phyloP scores from a whole-genome alignment of 2,888 invertebrate genomes.

The Cerceris rybyensis region DNA sequence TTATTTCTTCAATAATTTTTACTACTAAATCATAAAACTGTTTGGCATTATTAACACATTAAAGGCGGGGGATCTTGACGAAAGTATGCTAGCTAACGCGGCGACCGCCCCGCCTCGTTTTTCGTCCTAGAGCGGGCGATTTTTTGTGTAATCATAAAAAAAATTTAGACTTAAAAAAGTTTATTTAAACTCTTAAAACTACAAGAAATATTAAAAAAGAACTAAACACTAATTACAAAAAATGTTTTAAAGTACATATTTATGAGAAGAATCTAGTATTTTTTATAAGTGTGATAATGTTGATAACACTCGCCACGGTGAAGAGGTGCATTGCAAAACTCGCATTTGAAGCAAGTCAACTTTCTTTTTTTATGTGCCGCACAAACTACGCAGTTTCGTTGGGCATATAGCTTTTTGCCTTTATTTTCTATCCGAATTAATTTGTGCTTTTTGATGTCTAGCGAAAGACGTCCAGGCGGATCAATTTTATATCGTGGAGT shows the following conservation, averaged over 20 bases:
- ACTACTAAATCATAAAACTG: too few species aligned
- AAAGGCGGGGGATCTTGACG: not conserved
- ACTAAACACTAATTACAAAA: too few species aligned
- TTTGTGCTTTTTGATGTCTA: constrained; percentile 21
- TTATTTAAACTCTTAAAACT: constrained; percentile 8
- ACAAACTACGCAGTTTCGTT: constrained; percentile 15
- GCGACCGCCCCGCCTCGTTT: constrained; percentile 17
- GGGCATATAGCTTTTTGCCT: constrained; percentile 17
- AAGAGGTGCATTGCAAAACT: constrained; percentile 19
- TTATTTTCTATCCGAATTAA: constrained; percentile 19
- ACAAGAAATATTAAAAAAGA: too few species aligned
- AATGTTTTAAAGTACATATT: too few species aligned
- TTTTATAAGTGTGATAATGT: too few species aligned
- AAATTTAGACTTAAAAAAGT: constrained; percentile 25
- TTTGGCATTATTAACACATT: not conserved
- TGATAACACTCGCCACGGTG: not conserved
- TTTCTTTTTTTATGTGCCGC: constrained; percentile 16
- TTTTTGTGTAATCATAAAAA: constrained; percentile 25
- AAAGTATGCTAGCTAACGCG: constrained; percentile 8
- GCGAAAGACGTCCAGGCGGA: constrained; percentile 31
- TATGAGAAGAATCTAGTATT: too few species aligned
- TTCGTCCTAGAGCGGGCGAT: constrained; percentile 25
- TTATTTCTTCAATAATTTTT: too few species aligned
- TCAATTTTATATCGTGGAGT: constrained; percentile 26
- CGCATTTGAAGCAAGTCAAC: constrained; percentile 21